Base-by-base conservation (phyloP, 2,888 invertebrate species). In the Latheticus oryzae region DNA sequence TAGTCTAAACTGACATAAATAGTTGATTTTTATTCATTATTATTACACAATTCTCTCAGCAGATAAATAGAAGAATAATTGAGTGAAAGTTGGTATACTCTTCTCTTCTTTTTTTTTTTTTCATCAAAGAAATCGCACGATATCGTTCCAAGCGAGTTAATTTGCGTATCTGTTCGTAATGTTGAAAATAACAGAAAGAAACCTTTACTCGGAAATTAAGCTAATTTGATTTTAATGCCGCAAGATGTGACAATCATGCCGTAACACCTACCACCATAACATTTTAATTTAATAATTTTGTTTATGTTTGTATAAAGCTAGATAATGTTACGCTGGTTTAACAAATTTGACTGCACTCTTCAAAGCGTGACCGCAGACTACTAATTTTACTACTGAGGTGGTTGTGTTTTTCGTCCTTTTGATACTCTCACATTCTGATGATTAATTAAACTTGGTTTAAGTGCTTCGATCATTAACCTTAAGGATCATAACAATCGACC, bases 241-340 rank as follows among this genome's bases (percentile, higher is more conserved):
- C 67, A 65, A 73, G 71, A 72, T 72, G 73, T 74, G 76, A 78
- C 77, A 78, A 77, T 76, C 72, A 73, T 75, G 75, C 76, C 77
- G 77, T 78, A 77, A 78, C 78, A 78, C 76, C 75, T 75, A 74
- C 70, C 64, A 75, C 70, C 77, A 76, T 67, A 76, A 76, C 78
- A 75, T 75, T 77, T 76, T 78, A 78, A 78, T 78, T 77, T 77
- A 75, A 76, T 76, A 76, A 76, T 75, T 75, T 74, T 73, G 70
- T 73, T 74, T 71, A 69, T 71, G 69, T 72, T 67, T 69, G 66
- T 70, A 68, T 64, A 69, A 67, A 67, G 62, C 66, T 60, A 66
- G 68, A 67, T 66, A 69, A 64, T 70, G 72, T 72, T 71, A 70
- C 69, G 68, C 67, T 67, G 64, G 65, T 68, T 72, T 67, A 70